Evolutionary conservation across 2,888 invertebrate species (phyloP).

Genomic region (Lasioglossum morio): DNA sequence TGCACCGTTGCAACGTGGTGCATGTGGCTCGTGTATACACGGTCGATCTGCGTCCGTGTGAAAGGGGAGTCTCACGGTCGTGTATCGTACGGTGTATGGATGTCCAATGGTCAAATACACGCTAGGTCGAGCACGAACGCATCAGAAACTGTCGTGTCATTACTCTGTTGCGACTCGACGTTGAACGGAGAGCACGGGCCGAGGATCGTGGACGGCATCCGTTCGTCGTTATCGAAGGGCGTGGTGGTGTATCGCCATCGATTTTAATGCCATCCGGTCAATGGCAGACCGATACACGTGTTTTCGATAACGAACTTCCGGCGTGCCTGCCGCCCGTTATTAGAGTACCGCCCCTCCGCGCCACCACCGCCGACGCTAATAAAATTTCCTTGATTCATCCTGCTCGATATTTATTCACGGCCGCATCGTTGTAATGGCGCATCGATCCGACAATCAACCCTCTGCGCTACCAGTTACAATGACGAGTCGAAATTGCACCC

Average conservation of each 20-base stretch:
- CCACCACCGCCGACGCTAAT: neutral
- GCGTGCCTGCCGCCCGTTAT: neutral
- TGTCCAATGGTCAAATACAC: conserved; percentile 81
- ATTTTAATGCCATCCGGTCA: conserved; percentile 57
- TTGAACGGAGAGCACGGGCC: conserved; percentile 25
- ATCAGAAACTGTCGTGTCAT: conserved; percentile 76
- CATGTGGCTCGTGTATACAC: conserved; percentile 20
- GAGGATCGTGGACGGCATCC: conserved; percentile 48
- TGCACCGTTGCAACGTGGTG: neutral
- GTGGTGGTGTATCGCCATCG: conserved; percentile 49
- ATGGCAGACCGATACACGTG: conserved; percentile 36
- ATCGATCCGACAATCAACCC: neutral
- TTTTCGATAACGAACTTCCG: conserved; percentile 20
- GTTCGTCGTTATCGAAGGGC: conserved; percentile 56
- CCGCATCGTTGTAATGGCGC: neutral
- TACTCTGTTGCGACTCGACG: conserved; percentile 73
- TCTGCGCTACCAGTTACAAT: neutral
- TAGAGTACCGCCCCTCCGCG: neutral
- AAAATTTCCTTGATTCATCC: neutral
- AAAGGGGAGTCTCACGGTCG: conserved; percentile 52
- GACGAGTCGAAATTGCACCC: no score
- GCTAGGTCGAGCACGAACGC: conserved; percentile 80
- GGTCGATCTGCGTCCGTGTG: conserved; percentile 28
- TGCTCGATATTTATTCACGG: neutral
- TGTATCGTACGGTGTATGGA: conserved; percentile 70